A percentile compares a stretch with the other conserved stretches of the same genome.
phyloP scores from a whole-genome alignment of 2,113 vertebrate genomes.

The Galbula dea region DNA sequence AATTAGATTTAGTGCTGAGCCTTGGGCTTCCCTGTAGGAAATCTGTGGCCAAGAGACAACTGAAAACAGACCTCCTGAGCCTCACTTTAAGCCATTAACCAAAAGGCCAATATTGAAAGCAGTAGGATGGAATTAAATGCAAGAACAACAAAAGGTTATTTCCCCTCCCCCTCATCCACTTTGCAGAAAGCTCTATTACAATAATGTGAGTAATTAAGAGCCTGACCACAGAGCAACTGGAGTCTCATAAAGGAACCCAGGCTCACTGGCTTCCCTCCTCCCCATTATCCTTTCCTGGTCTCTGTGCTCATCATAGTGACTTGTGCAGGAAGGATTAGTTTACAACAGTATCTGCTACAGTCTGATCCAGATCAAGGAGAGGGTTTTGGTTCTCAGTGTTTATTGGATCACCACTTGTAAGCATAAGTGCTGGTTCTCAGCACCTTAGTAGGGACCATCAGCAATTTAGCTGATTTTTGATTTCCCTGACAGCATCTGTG shows the following conservation, averaged over 20 bases:
- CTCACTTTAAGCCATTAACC: neutral
- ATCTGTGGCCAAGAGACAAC: neutral
- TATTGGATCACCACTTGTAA: constrained; percentile 2
- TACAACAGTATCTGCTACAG: neutral
- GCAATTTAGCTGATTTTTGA: neutral
- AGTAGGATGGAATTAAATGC: neutral
- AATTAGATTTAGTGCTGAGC: neutral
- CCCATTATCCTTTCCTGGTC: neutral
- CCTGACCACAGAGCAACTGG: neutral
- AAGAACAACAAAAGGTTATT: neutral
- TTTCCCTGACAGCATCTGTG: neutral
- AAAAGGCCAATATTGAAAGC: neutral
- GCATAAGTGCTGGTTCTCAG: constrained; percentile 32
- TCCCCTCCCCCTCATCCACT: neutral
- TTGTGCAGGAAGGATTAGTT: neutral
- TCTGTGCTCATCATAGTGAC: neutral
- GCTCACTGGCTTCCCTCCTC: neutral
- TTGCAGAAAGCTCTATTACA: neutral
- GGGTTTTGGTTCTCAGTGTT: neutral
- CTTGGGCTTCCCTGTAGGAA: neutral
- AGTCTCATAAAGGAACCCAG: neutral
- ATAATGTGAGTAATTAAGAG: neutral
- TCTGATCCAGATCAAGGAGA: neutral
- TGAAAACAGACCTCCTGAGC: neutral
- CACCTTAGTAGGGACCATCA: neutral